Conservation (phyloP, 2,113 vertebrate species). For the Hylia prasina region DNA sequence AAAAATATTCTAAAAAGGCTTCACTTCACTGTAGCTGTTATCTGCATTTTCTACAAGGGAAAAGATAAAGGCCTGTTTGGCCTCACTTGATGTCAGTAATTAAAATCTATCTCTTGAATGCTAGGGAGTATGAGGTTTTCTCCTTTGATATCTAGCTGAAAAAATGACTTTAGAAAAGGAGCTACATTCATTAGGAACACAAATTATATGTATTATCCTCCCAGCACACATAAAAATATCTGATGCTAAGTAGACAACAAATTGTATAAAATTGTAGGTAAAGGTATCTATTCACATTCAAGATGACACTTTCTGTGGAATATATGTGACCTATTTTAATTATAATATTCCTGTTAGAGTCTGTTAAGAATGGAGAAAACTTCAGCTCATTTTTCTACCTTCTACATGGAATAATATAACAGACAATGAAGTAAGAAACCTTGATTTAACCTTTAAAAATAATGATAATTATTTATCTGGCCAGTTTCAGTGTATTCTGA, state of each 20-base stretch:
- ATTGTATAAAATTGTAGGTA: background rate
- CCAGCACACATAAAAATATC: background rate
- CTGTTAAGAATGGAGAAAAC: background rate
- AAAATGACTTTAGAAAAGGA: background rate
- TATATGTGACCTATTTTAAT: background rate
- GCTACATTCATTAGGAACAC: background rate
- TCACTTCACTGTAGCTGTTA: background rate
- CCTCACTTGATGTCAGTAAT: background rate
- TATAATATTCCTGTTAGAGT: background rate
- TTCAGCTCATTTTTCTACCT: background rate
- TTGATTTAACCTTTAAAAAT: background rate
- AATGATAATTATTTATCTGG: slow-evolving; percentile 26
- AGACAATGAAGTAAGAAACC: background rate
- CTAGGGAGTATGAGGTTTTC: background rate
- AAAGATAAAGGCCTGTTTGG: background rate
- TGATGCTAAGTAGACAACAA: background rate
- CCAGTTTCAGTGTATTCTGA: background rate
- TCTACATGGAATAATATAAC: background rate
- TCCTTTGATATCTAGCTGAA: background rate
- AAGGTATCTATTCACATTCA: background rate
- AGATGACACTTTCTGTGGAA: background rate
- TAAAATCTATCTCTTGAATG: slow-evolving; percentile 13
- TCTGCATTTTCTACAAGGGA: background rate
- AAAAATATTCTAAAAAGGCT: background rate
- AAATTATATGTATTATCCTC: background rate